phyloP scores from a whole-genome alignment of 2,888 invertebrate species.

The Candidula unifasciata region DNA sequence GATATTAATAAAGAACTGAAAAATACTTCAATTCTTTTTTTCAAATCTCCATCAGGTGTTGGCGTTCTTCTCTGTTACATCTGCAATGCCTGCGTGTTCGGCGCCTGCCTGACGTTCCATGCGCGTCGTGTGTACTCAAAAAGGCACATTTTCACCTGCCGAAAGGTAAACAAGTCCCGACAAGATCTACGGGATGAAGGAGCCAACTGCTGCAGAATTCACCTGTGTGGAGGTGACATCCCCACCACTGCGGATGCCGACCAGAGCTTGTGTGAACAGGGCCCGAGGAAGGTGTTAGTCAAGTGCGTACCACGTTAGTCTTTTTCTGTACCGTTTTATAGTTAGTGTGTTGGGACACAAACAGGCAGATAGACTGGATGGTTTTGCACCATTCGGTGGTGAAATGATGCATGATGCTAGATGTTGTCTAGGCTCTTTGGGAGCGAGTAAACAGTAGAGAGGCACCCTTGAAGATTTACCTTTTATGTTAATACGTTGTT shows the following conservation, averaged over 20 bases:
- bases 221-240: constrained; percentile 74
- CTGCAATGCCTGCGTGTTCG: constrained; percentile 69
- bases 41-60: constrained; percentile 63
- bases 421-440: too few species aligned
- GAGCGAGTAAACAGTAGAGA: too few species aligned
- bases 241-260: constrained; percentile 56
- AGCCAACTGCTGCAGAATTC: constrained; percentile 43
- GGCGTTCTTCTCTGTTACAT: constrained; percentile 71
- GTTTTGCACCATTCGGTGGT: too few species aligned
- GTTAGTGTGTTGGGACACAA: too few species aligned
- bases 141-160: constrained; percentile 64
- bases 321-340: too few species aligned
- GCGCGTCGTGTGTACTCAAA: constrained; percentile 61
- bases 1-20: too few species aligned
- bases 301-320: constrained; percentile 15
- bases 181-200: constrained; percentile 57
- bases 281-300: constrained; percentile 57
- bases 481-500: too few species aligned
- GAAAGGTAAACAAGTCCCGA: constrained; percentile 53
- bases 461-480: too few species aligned
- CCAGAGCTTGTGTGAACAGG: constrained; percentile 63
- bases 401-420: too few species aligned
- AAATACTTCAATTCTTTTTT: too few species aligned
- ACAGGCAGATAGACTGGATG: too few species aligned
- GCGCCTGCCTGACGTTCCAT: constrained; percentile 69